Evolutionary conservation across 2,113 vertebrate species (phyloP).

Genomic region (Ranitomeya variabilis): DNA sequence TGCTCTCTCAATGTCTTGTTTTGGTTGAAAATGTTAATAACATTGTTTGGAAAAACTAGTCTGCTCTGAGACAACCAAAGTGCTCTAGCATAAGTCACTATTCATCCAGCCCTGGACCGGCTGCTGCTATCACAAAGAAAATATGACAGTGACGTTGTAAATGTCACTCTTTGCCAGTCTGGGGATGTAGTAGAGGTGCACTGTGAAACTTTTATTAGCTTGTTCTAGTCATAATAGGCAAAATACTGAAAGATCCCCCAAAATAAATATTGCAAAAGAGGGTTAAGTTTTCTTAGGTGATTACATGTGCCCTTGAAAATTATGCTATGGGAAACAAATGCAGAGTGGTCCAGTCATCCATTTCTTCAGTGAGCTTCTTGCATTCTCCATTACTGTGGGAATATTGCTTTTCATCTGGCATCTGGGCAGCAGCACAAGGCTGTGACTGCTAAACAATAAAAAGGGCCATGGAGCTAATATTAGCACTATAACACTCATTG

Average conservation of each 20-base stretch:
- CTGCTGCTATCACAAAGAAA: slow-evolving; percentile 38
- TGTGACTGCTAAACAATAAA: too few species aligned
- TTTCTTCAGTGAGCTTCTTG: background rate
- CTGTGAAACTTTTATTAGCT: slow-evolving; percentile 38
- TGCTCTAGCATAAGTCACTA: slow-evolving; percentile 3
- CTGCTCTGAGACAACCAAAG: background rate
- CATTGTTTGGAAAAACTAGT: too few species aligned
- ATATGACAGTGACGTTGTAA: slow-evolving; percentile 51
- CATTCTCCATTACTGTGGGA: background rate
- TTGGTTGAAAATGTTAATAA: too few species aligned
- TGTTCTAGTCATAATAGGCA: slow-evolving; percentile 8
- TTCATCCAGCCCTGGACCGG: slow-evolving; percentile 7
- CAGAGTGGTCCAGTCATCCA: background rate
- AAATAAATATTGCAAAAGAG: slow-evolving; percentile 39
- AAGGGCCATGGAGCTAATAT: too few species aligned
- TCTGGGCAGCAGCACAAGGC: too few species aligned
- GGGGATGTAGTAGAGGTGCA: slow-evolving; percentile 15
- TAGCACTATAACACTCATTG: too few species aligned
- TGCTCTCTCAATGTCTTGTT: too few species aligned
- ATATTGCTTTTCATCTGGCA: too few species aligned
- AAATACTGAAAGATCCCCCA: slow-evolving; percentile 32
- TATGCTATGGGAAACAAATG: slow-evolving; percentile 33
- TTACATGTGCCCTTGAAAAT: slow-evolving; percentile 37
- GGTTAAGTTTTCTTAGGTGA: slow-evolving; percentile 37
- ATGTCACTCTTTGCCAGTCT: slow-evolving; percentile 8